Evolutionary conservation across 2,113 vertebrate species (phyloP), one percentile per base, ranked within the genome.

Genomic region (Nansenia antarctica): DNA sequence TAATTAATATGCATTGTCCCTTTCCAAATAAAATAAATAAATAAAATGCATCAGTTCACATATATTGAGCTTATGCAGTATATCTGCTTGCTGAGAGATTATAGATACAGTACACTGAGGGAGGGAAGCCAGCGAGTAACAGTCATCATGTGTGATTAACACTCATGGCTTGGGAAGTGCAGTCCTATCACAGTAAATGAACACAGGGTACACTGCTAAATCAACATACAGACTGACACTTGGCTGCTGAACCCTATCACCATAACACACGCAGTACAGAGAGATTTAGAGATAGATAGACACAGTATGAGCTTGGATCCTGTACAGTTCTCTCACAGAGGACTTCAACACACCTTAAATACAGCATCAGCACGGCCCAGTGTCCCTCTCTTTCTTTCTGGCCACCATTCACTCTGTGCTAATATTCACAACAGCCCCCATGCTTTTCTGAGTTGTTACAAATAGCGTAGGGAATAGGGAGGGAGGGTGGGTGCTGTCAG

Each of bases 171-270:
- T 34, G 9, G 18, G 54, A 53, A 37, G 39, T 57, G 26, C 31
- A 66, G 65, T 64, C 14, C 0, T 7, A 66, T 27, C 39, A 27
- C 6, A 71, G 4, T 69, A 35, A 69, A 54, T 69, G 31, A 66
- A 6, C 22, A n/a, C 7, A 29, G 26, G 14, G 54, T n/a, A 58
- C 26, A 18, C 18, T 60, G n/a, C 57, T 57, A 65, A 6, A 47
- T 47, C 42, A 62, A 54, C 63, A 61, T 9, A 65, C 49, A 22
- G 18, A 45, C 35, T 29, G 12, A n/a, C 5, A 35, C 53, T 71
- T 62, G 18, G 24, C 60, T 42, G 8, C 6, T 9, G 7, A 47
- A 26, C 14, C 29, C 27, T 27, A 3, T n/a, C 58, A 35, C 35
- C 22, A 62, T 15, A 12, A 9, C 60, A 62, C 34, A 27, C 60